A percentile compares a stretch with the other conserved stretches of the same genome.
These are phyloP conservation scores for Lucifuga dentata DNA, from an alignment of 2,113 vertebrate genomes.

Conservation along the genomic window DNA sequence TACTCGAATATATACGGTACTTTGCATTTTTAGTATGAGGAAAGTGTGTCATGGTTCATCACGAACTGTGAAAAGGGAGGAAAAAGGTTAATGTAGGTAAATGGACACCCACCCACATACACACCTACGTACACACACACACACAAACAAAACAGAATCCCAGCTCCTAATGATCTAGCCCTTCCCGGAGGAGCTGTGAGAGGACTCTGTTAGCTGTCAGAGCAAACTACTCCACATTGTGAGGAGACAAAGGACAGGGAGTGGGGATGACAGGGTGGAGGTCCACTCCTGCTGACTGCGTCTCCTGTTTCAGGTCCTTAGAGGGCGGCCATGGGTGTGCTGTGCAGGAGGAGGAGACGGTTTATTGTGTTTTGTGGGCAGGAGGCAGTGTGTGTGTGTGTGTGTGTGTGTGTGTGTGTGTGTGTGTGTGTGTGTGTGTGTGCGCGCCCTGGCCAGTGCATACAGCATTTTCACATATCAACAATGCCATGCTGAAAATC, in stretches of 20 bases:
- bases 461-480: conserved; percentile 37
- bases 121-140: conserved; percentile 8
- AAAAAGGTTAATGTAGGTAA: conserved; percentile 18
- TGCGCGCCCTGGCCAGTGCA: neutral
- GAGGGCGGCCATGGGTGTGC: conserved; percentile 36
- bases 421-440: neutral
- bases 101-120: conserved; percentile 16
- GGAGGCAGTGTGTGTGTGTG: neutral
- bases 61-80: conserved; percentile 1
- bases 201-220: conserved; percentile 45
- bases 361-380: conserved; percentile 18
- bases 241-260: conserved; percentile 68
- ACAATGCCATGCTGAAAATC: conserved; percentile 17
- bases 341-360: conserved; percentile 42
- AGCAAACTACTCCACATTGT: conserved; percentile 63
- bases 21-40: neutral
- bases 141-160: conserved; percentile 13
- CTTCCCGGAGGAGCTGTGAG: conserved; percentile 33
- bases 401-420: neutral
- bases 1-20: too few species aligned
- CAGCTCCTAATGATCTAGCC: neutral
- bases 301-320: conserved; percentile 71
- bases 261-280: conserved; percentile 48
- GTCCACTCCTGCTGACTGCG: conserved; percentile 29
- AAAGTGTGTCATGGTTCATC: neutral